Evolutionary conservation across 2,113 vertebrate species (phyloP), one percentile per base, ranked within the genome.

Genomic region (Monopterus albus): DNA sequence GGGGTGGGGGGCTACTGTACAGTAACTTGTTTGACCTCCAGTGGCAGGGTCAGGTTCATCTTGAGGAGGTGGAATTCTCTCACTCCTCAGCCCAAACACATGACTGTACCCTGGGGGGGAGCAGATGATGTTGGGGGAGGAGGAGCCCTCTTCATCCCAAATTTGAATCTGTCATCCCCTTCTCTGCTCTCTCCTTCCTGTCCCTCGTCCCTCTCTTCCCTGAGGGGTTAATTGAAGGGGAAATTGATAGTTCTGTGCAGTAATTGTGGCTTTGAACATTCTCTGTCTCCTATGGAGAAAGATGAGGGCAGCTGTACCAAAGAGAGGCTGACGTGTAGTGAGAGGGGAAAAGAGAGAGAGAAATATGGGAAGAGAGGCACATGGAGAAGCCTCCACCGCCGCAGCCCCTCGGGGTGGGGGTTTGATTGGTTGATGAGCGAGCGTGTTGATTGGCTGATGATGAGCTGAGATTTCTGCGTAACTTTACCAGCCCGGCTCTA

Each of bases 241-340:
- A 91, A 92, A 93, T 90, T 85, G 88, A 91, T 91, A 91, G 88
- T 89, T 91, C 70, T 90, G 84, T 91, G 88, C 36, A 58, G 89
- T 91, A 90, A 92, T 90, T 92, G 89, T 90, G 86, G 87, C 87
- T 89, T 89, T 84, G 87, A 92, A 88, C 91, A 78, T 88, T 89
- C 78, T 80, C 72, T 17, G 64, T 84, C 75, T 88, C 91, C 87
- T 68, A 79, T 56, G 49, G 87, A 86, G 83, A 71, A 55, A 72
- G 87, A 83, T 71, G 69, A 80, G 81, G 82, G 82, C 70, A 69
- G 83, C 83, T 68, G 82, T 77, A 71, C 64, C 64, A 50, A 77
- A 71, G 79, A 81, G 60, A 52, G 68, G 70, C 35, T 66, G 78
- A 72, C 18, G 52, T 25, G 61, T 46, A 33, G 52, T 63, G 62